phyloP scores from a whole-genome alignment of 2,888 invertebrate genomes.

The Stenodera caucasica region DNA sequence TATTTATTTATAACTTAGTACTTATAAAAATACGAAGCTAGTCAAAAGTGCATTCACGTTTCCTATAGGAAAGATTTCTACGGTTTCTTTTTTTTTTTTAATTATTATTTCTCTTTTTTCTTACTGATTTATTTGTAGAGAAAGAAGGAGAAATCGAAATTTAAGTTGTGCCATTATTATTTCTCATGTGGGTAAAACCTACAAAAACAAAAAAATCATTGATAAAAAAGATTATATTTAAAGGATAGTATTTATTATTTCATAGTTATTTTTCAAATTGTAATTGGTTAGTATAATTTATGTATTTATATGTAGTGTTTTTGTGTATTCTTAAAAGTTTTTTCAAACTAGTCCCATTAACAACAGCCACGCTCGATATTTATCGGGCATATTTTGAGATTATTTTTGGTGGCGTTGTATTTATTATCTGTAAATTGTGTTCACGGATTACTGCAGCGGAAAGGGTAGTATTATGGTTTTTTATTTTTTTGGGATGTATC shows the following conservation, averaged over 20 bases:
- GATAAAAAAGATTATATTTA: slow-evolving; percentile 36
- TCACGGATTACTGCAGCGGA: slow-evolving; percentile 36
- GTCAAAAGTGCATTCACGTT: slow-evolving; percentile 57
- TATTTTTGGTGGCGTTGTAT: slow-evolving; percentile 26
- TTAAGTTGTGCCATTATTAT: slow-evolving; percentile 49
- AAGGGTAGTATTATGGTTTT: slow-evolving; percentile 33
- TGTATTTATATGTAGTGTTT: slow-evolving; percentile 53
- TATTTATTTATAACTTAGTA: slow-evolving; percentile 47
- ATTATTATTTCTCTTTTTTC: slow-evolving; percentile 41
- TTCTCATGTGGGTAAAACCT: slow-evolving; percentile 41
- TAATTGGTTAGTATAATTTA: slow-evolving; percentile 45
- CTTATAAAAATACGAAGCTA: slow-evolving; percentile 57
- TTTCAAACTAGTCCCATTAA: slow-evolving; percentile 50
- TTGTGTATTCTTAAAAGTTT: slow-evolving; percentile 48
- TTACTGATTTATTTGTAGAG: slow-evolving; percentile 42
- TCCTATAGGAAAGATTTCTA: slow-evolving; percentile 52
- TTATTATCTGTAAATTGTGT: slow-evolving; percentile 42
- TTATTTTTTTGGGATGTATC: neutral
- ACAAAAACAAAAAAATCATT: slow-evolving; percentile 41
- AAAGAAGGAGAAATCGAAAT: slow-evolving; percentile 1
- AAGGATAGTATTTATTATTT: slow-evolving; percentile 39
- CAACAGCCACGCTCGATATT: slow-evolving; percentile 21
- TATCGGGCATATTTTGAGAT: slow-evolving; percentile 15
- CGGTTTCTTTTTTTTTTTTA: slow-evolving; percentile 46
- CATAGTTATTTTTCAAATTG: slow-evolving; percentile 38